phyloP scores from a whole-genome alignment of 1,140 invertebrate species.

The Calephelis virginiensis region DNA sequence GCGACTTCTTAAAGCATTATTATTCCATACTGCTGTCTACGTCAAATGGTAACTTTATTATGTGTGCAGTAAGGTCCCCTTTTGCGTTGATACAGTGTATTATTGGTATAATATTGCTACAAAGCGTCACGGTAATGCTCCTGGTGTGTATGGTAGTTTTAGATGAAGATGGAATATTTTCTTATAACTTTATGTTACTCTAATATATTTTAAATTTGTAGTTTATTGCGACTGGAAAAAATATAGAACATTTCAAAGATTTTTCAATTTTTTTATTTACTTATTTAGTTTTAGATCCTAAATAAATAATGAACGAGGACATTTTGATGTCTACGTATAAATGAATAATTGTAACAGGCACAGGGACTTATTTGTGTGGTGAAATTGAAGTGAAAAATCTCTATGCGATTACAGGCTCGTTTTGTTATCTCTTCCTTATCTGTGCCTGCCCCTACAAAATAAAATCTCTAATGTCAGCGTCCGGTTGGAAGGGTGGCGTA shows the following conservation, averaged over 20 bases:
- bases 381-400: too few species aligned
- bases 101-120: slow-evolving; percentile 25
- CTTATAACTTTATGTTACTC: slow-evolving; percentile 42
- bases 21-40: too few species aligned
- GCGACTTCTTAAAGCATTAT: neutral
- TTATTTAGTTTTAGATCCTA: neutral
- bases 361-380: too few species aligned
- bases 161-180: slow-evolving; percentile 41
- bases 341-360: too few species aligned
- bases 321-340: too few species aligned
- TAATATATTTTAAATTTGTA: slow-evolving; percentile 50
- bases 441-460: too few species aligned
- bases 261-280: slow-evolving; percentile 42
- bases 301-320: too few species aligned
- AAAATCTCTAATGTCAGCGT: too few species aligned
- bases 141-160: slow-evolving; percentile 34
- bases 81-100: neutral
- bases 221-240: slow-evolving; percentile 55
- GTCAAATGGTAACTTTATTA: too few species aligned
- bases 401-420: too few species aligned
- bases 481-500: too few species aligned
- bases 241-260: slow-evolving; percentile 60
- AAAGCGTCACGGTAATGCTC: slow-evolving; percentile 32
- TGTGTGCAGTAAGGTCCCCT: neutral
- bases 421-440: too few species aligned